These are phyloP conservation scores for Euphysa ruthae DNA, from an alignment of 30 jellyfish, hydroid and myxozoan species.

Conservation along the genomic window DNA sequence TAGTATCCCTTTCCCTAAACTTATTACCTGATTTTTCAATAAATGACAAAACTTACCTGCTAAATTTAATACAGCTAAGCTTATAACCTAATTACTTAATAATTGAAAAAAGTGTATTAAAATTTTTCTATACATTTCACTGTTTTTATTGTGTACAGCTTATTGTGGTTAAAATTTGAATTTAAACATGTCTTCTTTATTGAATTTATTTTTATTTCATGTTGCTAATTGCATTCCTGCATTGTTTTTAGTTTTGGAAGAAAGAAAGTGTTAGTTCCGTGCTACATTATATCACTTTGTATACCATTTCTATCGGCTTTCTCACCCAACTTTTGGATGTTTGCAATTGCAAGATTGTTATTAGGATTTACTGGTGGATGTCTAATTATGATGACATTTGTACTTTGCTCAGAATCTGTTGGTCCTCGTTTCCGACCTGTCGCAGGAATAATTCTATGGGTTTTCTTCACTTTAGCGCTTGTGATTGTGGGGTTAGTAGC, in stretches of 20 bases:
- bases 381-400: constrained; percentile 9
- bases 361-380: constrained; percentile 56
- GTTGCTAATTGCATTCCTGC: background rate
- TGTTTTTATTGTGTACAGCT: too few relatives aligned
- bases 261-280: constrained; percentile 16
- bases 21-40: too few relatives aligned
- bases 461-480: constrained; percentile 36
- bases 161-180: too few relatives aligned
- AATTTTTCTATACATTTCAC: too few relatives aligned
- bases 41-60: too few relatives aligned
- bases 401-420: constrained; percentile 22
- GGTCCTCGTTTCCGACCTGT: constrained; percentile 56
- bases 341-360: constrained; percentile 27
- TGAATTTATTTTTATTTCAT: background rate
- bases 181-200: too few relatives aligned
- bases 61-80: too few relatives aligned
- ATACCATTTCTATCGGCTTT: constrained; percentile 58
- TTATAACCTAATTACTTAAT: too few relatives aligned
- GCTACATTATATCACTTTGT: constrained; percentile 2
- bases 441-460: constrained; percentile 31
- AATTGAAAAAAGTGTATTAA: too few relatives aligned
- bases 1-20: too few relatives aligned
- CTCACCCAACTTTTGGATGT: constrained; percentile 44
- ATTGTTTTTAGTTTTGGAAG: constrained; percentile 56
- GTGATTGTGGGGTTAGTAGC: constrained; percentile 48